phyloP scores from a whole-genome alignment of 2,113 vertebrate species.

The Alligator sinensis region DNA sequence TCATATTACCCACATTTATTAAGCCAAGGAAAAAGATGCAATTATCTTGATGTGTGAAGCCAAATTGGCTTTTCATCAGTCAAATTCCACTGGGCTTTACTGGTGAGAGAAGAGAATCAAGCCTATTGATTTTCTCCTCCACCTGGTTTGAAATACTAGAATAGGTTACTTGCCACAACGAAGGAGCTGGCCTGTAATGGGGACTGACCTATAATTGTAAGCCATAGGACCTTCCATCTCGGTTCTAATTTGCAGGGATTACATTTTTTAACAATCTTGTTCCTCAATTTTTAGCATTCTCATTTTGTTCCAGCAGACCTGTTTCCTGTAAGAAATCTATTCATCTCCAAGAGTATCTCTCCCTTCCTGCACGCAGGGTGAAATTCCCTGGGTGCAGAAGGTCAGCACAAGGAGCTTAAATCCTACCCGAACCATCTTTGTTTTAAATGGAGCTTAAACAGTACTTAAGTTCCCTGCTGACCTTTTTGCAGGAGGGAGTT shows the following conservation, averaged over 20 bases:
- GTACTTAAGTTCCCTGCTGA: background rate
- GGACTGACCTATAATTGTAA: background rate
- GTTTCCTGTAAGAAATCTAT: background rate
- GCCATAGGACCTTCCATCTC: conserved; percentile 13
- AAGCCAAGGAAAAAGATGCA: background rate
- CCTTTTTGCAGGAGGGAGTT: background rate
- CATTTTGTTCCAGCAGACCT: background rate
- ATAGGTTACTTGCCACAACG: background rate
- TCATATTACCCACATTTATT: background rate
- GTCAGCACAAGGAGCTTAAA: background rate
- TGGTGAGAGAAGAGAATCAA: background rate
- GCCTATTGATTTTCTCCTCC: background rate
- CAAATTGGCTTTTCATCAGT: background rate
- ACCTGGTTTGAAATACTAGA: background rate
- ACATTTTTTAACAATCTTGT: conserved; percentile 1
- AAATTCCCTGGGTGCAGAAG: background rate
- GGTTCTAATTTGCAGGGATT: conserved; percentile 19
- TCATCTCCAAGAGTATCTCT: background rate
- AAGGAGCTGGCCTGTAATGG: background rate
- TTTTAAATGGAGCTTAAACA: background rate
- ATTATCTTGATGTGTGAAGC: background rate
- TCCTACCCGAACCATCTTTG: background rate
- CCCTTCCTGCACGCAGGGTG: background rate
- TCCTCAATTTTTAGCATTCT: background rate
- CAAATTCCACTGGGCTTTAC: background rate